Percentiles rank a stretch among this genome's conserved stretches.
Evolutionary conservation across 2,113 vertebrate species (phyloP).

Genomic region (Heterotis niloticus): DNA sequence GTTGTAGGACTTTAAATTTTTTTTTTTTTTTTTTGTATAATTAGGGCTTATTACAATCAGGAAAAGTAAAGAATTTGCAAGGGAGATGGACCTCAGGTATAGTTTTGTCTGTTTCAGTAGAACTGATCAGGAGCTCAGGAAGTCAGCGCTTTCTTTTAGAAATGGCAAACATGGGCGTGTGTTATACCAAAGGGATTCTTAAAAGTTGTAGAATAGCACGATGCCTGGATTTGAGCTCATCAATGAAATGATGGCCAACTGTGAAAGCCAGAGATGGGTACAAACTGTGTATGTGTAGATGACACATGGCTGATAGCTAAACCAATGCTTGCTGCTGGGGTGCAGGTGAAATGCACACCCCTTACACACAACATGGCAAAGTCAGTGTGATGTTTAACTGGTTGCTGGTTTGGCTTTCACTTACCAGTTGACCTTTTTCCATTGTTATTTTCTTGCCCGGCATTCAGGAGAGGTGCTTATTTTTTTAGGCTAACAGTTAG

Average conservation of each 20-base stretch:
- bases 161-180: not conserved
- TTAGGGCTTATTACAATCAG: not conserved
- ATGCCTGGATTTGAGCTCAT: too few relatives aligned
- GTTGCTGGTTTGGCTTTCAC: not conserved
- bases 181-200: not conserved
- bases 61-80: not conserved
- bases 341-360: too few relatives aligned
- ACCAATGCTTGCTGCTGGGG: too few relatives aligned
- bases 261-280: not conserved
- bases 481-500: too few relatives aligned
- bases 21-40: not conserved
- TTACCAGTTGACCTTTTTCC: not conserved
- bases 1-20: not conserved
- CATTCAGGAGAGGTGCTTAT: not conserved
- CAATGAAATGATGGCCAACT: too few relatives aligned
- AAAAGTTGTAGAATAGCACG: not conserved
- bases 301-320: not conserved
- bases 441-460: too few relatives aligned
- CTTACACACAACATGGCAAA: too few relatives aligned
- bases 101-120: slow-evolving; percentile 23
- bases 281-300: too few relatives aligned
- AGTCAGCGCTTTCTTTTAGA: slow-evolving; percentile 10
- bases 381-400: not conserved
- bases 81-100: not conserved
- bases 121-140: slow-evolving; percentile 29